Conservation (phyloP, 2,797 vertebrate genomes). For the Euthynnus affinis region DNA sequence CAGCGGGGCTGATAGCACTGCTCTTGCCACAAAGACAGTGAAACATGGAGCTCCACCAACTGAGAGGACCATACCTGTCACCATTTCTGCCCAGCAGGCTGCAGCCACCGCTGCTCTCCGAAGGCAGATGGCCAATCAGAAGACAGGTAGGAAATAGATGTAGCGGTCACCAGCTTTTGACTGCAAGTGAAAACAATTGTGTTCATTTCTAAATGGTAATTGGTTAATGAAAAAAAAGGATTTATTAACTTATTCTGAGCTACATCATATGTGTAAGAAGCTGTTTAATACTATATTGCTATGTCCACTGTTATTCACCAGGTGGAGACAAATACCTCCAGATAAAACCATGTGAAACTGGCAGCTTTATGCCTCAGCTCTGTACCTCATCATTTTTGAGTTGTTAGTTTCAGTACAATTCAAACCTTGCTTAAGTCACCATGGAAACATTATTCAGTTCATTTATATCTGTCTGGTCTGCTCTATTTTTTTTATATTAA, state of each 20-base stretch:
- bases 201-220: conserved; percentile 14
- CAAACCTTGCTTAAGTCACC: neutral
- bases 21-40: conserved; percentile 95
- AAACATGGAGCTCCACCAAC: conserved; percentile 91
- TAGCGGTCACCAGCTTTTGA: neutral
- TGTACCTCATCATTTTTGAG: neutral
- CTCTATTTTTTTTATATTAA: neutral
- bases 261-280: neutral
- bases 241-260: neutral
- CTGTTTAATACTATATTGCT: conserved; percentile 21
- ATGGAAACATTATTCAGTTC: neutral
- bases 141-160: conserved; percentile 83
- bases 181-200: neutral
- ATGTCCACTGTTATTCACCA: conserved; percentile 57
- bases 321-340: conserved; percentile 75
- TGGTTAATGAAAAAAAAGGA: neutral
- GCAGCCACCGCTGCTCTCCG: conserved; percentile 92
- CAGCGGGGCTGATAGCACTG: conserved; percentile 93
- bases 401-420: neutral
- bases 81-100: conserved; percentile 91
- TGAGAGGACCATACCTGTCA: conserved; percentile 82
- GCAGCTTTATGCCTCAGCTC: neutral
- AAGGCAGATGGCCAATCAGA: conserved; percentile 93
- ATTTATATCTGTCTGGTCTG: neutral
- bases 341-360: conserved; percentile 7